Base-by-base conservation (phyloP, 2,113 vertebrate genomes). In the Acinonyx jubatus region DNA sequence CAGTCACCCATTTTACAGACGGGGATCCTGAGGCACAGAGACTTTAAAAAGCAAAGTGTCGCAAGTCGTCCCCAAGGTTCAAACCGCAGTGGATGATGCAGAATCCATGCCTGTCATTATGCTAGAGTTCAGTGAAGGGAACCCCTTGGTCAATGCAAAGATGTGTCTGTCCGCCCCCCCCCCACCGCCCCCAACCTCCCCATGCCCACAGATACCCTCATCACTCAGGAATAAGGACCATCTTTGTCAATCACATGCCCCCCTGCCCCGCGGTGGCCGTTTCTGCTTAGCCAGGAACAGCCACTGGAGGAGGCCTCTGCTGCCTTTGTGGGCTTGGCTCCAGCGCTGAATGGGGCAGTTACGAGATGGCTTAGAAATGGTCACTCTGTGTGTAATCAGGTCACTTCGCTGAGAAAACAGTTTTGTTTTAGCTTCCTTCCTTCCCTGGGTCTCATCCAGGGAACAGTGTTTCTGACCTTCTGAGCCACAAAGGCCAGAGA, bases 381-480 rank as follows among this genome's bases (percentile, higher is more conserved):
- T 45, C 90, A 45, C 73, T 96, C 33, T 92, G 69, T 48, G 92
- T 94, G n/a, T 84, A 92, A 97, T 97, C 78, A 96, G 96, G 94
- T 97, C 96, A 97, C 65, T 95, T 90, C 50, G 48, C 80, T 91
- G 79, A 18, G 57, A 94, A 97, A 97, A 96, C 66, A 79, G 91
- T 96, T 97, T 96, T 97, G 96, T 96, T 97, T 96, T 79, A 7
- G 23, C 89, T 97, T 96, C 96, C 92, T 98, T 92, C 95, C 84
- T 96, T 96, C 33, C 50, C 79, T 97, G 96, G 96, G 73, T 87
- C 91, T 96, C 94, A 76, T 89, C 89, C 93, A 81, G 80, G 69
- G 69, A 95, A 86, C 66, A 88, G 94, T 79, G 93, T 89, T 96
- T 97, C 91, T 97, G 94, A 96, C 33, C 74, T 95, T 68, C 50